phyloP scores from a whole-genome alignment of 2,888 invertebrate genomes.

The Frankliniella fusca region DNA sequence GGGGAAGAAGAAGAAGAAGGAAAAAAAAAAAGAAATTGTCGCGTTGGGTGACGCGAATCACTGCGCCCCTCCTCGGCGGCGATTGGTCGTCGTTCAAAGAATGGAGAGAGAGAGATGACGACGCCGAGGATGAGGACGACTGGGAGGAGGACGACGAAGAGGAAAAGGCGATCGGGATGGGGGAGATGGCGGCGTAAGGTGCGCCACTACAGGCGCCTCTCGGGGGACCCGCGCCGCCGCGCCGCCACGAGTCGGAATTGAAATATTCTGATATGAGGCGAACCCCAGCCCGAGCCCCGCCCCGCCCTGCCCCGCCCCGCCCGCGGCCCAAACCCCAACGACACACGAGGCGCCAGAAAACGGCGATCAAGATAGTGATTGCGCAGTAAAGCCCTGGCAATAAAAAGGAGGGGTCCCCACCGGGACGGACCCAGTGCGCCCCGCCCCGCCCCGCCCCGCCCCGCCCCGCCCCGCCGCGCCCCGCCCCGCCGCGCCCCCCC shows the following conservation, averaged over 20 bases:
- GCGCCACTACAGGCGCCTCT: neutral
- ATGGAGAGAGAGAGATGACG: no score
- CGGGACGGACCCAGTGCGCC: neutral
- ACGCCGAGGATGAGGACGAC: no score
- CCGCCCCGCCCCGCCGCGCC: neutral
- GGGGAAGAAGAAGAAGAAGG: no score
- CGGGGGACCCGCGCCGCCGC: neutral
- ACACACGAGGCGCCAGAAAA: neutral
- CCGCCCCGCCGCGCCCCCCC: neutral
- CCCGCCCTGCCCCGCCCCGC: neutral
- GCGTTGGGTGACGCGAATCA: no score
- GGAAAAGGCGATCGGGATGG: no score
- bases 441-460: neutral
- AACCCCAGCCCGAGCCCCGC: neutral
- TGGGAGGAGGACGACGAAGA: no score
- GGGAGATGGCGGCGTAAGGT: no score
- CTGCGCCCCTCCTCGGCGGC: no score
- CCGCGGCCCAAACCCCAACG: no score
- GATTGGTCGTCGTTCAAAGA: no score
- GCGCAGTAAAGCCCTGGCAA: neutral
- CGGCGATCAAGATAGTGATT: conserved; percentile 24
- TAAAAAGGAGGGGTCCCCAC: neutral
- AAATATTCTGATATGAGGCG: conserved; percentile 1
- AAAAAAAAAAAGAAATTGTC: no score
- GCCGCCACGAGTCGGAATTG: neutral